These are phyloP conservation scores for Esox niger DNA, from an alignment of 2,113 vertebrate genomes.

Conservation along the genomic window DNA sequence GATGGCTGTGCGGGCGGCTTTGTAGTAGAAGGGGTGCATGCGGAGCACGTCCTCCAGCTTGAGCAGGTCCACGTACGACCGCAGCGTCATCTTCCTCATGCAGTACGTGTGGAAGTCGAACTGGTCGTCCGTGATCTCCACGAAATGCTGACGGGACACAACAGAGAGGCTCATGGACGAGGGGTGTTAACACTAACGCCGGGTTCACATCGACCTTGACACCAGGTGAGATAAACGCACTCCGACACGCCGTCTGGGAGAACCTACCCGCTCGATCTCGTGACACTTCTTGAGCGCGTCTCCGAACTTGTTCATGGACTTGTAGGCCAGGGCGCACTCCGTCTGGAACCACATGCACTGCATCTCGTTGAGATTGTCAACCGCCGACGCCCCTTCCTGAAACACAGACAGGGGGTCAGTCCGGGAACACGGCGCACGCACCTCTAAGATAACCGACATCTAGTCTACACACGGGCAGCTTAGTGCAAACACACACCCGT, in stretches of 20 bases:
- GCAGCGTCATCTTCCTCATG: conserved; percentile 98
- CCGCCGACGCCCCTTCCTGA: conserved; percentile 92
- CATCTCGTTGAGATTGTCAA: conserved; percentile 97
- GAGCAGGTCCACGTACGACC: conserved; percentile 96
- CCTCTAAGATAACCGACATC: background rate
- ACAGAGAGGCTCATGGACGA: background rate
- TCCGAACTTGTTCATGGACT: conserved; percentile 92
- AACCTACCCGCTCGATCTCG: conserved; percentile 95
- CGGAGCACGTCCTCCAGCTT: conserved; percentile 96
- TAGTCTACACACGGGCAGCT: background rate
- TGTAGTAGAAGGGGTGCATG: conserved; percentile 97
- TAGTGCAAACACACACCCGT: conserved; percentile 65
- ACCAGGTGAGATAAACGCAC: no score
- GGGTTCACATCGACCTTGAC: no score
- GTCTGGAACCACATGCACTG: conserved; percentile 99
- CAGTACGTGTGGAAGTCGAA: conserved; percentile 99
- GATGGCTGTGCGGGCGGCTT: conserved; percentile 91
- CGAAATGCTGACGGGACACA: conserved; percentile 84
- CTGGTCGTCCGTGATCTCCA: conserved; percentile 99
- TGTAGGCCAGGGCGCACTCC: conserved; percentile 93
- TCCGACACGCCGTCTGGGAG: no score
- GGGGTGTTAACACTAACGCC: no score
- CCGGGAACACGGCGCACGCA: no score
- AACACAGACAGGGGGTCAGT: background rate
- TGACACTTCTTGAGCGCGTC: conserved; percentile 98